Percentiles rank a stretch among this genome's conserved stretches.
phyloP scores from a whole-genome alignment of 1,140 invertebrate species.

The Drosophila gunungcola region DNA sequence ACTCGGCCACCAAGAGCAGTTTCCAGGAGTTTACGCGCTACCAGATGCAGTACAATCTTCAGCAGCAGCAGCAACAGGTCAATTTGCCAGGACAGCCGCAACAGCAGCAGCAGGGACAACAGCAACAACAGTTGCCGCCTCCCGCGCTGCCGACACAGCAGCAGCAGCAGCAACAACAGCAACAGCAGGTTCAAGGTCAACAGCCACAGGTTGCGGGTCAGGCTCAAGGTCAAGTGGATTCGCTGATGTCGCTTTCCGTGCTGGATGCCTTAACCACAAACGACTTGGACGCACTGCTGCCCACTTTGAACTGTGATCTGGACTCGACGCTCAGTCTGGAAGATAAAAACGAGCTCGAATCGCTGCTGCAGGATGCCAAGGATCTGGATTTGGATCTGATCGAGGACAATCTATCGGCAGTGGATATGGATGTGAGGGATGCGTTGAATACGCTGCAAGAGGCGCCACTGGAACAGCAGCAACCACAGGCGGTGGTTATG shows the following conservation, averaged over 20 bases:
- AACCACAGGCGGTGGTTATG: slow-evolving; percentile 43
- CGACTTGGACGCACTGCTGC: slow-evolving; percentile 88
- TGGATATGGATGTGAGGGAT: slow-evolving; percentile 79
- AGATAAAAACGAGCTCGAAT: slow-evolving; percentile 84
- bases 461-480: slow-evolving; percentile 58
- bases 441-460: slow-evolving; percentile 66
- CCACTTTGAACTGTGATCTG: slow-evolving; percentile 86
- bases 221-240: slow-evolving; percentile 60
- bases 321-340: slow-evolving; percentile 86
- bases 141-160: slow-evolving; percentile 30
- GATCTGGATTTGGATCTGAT: slow-evolving; percentile 82
- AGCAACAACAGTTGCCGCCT: slow-evolving; percentile 26
- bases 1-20: slow-evolving; percentile 87
- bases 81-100: slow-evolving; percentile 36
- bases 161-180: slow-evolving; percentile 42
- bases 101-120: slow-evolving; percentile 6
- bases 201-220: slow-evolving; percentile 23
- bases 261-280: slow-evolving; percentile 85
- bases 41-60: slow-evolving; percentile 87
- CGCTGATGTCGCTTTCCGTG: slow-evolving; percentile 77
- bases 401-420: slow-evolving; percentile 76
- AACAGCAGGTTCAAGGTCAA: slow-evolving; percentile 24
- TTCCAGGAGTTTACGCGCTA: slow-evolving; percentile 87
- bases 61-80: slow-evolving; percentile 85
- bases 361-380: slow-evolving; percentile 83